phyloP scores from a whole-genome alignment of 2,797 vertebrate genomes.

The Micropoecilia bifurca region DNA sequence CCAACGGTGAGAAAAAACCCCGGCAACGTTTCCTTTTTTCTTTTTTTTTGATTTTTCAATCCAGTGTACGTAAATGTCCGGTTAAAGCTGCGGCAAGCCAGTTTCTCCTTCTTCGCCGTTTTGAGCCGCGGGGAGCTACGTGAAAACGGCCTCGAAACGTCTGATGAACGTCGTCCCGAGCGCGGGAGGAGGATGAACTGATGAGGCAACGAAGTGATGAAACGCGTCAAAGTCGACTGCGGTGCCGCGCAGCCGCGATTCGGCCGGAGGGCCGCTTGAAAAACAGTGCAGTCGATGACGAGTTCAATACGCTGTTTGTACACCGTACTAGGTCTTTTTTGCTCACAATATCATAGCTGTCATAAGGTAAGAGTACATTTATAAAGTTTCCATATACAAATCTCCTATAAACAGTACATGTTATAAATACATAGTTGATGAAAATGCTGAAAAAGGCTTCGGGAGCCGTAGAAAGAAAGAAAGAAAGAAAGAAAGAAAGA shows the following conservation, averaged over 20 bases:
- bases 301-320: conserved; percentile 71
- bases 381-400: conserved; percentile 81
- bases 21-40: not conserved
- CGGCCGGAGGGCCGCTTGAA: conserved; percentile 45
- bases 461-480: conserved; percentile 56
- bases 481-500: conserved; percentile 56
- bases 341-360: conserved; percentile 80
- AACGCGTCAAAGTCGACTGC: conserved; percentile 45
- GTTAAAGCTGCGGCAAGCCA: not conserved
- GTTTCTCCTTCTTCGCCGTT: conserved; percentile 10
- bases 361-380: conserved; percentile 80
- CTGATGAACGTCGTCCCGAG: conserved; percentile 48
- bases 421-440: conserved; percentile 80
- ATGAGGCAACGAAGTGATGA: conserved; percentile 72
- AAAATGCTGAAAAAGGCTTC: conserved; percentile 66
- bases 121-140: conserved; percentile 52
- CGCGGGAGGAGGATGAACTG: conserved; percentile 47
- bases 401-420: conserved; percentile 81
- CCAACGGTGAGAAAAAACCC: not conserved
- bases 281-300: conserved; percentile 72
- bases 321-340: conserved; percentile 59
- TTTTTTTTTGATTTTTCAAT: too few relatives aligned
- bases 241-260: conserved; percentile 46
- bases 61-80: not conserved
- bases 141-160: conserved; percentile 48